Conservation (phyloP, 2,797 vertebrate genomes). For the Poecilia velifera region DNA sequence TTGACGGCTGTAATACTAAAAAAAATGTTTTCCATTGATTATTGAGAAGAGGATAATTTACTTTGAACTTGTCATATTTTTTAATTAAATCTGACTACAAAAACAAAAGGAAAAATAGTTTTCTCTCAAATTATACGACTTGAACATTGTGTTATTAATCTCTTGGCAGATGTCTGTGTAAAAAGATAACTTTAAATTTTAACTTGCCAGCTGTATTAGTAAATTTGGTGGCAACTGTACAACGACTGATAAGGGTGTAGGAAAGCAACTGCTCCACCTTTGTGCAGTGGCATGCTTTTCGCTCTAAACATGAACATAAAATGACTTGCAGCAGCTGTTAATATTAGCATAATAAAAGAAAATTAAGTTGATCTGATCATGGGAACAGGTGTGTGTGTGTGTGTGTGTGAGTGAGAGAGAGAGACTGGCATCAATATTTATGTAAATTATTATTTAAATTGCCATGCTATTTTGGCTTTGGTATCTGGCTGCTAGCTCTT, state of each 20-base stretch:
- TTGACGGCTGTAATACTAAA: not conserved
- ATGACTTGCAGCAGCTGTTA: not conserved
- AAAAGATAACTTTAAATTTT: not conserved
- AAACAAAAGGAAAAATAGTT: not conserved
- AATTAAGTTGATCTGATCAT: not conserved
- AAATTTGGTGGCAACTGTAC: not conserved
- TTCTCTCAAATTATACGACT: not conserved
- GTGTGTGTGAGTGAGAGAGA: too few species aligned
- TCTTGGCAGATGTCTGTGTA: not conserved
- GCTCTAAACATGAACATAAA: not conserved
- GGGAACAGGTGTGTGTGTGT: not conserved
- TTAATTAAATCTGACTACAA: not conserved
- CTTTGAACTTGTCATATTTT: not conserved
- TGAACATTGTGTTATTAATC: not conserved
- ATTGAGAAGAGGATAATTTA: not conserved
- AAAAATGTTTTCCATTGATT: not conserved
- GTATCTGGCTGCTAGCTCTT: not conserved
- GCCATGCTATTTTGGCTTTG: not conserved
- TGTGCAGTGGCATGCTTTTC: not conserved
- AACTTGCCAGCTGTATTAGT: not conserved
- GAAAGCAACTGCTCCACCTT: not conserved
- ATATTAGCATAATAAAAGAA: not conserved
- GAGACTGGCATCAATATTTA: not conserved
- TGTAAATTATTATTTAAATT: not conserved
- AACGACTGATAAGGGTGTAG: not conserved